These are phyloP conservation scores for Fukomys damarensis DNA, from an alignment of 2,113 vertebrate genomes.

Conservation along the genomic window DNA sequence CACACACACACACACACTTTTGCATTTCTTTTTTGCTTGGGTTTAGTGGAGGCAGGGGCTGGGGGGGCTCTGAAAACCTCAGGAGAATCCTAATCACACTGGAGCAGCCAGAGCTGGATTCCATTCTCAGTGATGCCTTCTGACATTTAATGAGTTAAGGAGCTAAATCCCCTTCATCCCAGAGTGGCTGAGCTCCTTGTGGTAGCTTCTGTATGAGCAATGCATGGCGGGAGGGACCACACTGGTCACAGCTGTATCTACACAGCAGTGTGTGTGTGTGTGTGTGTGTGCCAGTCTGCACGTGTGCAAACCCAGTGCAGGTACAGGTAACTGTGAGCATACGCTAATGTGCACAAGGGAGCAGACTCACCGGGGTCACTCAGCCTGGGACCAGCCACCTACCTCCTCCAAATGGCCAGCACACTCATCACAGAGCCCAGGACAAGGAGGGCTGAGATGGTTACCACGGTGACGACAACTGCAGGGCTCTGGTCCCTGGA, in stretches of 20 bases:
- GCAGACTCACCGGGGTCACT: background rate
- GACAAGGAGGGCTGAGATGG: constrained; percentile 77
- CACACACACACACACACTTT: background rate
- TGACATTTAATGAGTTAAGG: constrained; percentile 82
- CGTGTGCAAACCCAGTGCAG: background rate
- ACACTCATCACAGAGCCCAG: constrained; percentile 79
- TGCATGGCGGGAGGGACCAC: background rate
- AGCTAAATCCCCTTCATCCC: constrained; percentile 79
- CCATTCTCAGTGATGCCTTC: constrained; percentile 70
- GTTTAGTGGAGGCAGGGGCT: constrained; percentile 36
- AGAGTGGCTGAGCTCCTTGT: constrained; percentile 33
- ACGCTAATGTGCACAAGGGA: background rate
- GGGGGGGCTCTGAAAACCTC: constrained; percentile 11
- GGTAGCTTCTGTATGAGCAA: background rate
- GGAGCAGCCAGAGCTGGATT: constrained; percentile 60
- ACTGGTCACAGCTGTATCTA: background rate
- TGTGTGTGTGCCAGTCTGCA: background rate
- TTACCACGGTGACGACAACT: constrained; percentile 67
- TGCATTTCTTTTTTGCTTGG: constrained; percentile 46
- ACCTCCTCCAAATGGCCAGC: constrained; percentile 81
- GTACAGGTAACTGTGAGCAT: background rate
- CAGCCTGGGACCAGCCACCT: constrained; percentile 42
- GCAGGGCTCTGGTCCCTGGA: constrained; percentile 73
- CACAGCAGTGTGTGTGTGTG: background rate
- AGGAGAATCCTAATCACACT: constrained; percentile 73